phyloP scores from a whole-genome alignment of 2,113 vertebrate species.

The Austrofundulus limnaeus region DNA sequence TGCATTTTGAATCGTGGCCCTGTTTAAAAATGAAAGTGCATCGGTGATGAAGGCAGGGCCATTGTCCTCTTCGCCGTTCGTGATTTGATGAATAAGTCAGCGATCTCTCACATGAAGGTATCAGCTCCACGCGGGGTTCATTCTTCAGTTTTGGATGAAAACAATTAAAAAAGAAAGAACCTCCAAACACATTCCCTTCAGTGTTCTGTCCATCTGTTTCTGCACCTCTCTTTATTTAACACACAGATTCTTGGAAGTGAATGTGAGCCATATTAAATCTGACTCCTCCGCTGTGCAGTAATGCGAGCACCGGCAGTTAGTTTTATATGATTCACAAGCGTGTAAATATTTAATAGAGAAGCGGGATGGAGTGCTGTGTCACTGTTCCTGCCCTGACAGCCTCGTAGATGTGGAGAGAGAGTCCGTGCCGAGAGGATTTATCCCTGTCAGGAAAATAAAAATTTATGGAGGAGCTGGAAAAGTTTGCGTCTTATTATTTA shows the following conservation, averaged over 20 bases:
- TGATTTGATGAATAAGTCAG: conserved; percentile 9
- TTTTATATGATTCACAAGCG: conserved; percentile 77
- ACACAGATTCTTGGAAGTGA: conserved; percentile 71
- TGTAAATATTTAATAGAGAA: conserved; percentile 80
- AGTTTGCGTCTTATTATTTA: conserved; percentile 41
- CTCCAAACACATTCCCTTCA: conserved; percentile 10
- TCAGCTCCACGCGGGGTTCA: conserved; percentile 17
- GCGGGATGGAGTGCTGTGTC: conserved; percentile 64
- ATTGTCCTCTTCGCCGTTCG: neutral
- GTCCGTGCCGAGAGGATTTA: conserved; percentile 34
- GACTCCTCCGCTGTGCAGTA: conserved; percentile 68
- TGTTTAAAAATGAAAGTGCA: conserved; percentile 19
- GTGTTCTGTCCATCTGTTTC: conserved; percentile 21
- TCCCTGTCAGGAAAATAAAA: conserved; percentile 54
- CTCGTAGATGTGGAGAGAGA: conserved; percentile 31
- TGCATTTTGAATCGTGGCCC: conserved; percentile 22
- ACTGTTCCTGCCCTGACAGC: conserved; percentile 60
- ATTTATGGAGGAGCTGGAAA: conserved; percentile 52
- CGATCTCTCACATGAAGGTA: conserved; percentile 10
- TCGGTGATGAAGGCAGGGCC: conserved; percentile 2
- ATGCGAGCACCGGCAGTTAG: conserved; percentile 63
- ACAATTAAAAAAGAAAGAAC: conserved; percentile 7
- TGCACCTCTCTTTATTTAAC: conserved; percentile 60
- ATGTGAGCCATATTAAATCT: conserved; percentile 74
- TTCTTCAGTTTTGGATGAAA: conserved; percentile 5